A percentile compares a stretch with the other conserved stretches of the same genome.
Conservation (phyloP, 92 coral and sea anemone species). For the Pocillopora meandrina region DNA sequence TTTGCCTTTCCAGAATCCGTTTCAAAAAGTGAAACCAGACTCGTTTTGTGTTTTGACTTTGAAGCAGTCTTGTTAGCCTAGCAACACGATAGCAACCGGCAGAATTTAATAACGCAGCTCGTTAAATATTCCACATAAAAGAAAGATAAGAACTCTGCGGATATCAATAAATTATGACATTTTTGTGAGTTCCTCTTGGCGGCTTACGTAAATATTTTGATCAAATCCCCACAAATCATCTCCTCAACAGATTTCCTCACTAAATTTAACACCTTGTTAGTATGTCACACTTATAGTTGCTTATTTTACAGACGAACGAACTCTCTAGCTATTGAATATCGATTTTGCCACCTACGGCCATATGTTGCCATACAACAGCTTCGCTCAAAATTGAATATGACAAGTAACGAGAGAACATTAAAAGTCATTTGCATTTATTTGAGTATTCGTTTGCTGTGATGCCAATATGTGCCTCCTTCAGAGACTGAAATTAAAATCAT, state of each 20-base stretch:
- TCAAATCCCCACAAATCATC: not conserved
- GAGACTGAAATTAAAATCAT: not conserved
- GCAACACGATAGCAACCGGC: constrained; percentile 43
- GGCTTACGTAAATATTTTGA: not conserved
- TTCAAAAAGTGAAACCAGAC: not conserved
- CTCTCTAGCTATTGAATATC: constrained; percentile 21
- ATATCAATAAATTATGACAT: constrained; percentile 23
- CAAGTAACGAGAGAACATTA: not conserved
- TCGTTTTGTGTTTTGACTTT: not conserved
- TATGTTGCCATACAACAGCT: constrained; percentile 17
- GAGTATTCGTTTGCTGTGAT: not conserved
- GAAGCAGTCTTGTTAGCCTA: constrained; percentile 23
- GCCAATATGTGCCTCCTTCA: not conserved
- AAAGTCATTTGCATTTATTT: constrained; percentile 6
- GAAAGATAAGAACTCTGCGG: not conserved
- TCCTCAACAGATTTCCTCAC: not conserved
- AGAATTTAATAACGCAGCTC: not conserved
- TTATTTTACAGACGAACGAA: not conserved
- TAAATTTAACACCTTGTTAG: not conserved
- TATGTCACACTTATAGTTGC: not conserved
- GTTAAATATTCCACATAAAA: constrained; percentile 26
- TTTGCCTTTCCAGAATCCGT: not conserved
- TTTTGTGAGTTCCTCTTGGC: not conserved
- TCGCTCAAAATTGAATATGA: constrained; percentile 14
- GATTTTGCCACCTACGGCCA: constrained; percentile 6